These are phyloP conservation scores for Litocranius walleri DNA, from an alignment of 2,113 vertebrate species.

Conservation along the genomic window DNA sequence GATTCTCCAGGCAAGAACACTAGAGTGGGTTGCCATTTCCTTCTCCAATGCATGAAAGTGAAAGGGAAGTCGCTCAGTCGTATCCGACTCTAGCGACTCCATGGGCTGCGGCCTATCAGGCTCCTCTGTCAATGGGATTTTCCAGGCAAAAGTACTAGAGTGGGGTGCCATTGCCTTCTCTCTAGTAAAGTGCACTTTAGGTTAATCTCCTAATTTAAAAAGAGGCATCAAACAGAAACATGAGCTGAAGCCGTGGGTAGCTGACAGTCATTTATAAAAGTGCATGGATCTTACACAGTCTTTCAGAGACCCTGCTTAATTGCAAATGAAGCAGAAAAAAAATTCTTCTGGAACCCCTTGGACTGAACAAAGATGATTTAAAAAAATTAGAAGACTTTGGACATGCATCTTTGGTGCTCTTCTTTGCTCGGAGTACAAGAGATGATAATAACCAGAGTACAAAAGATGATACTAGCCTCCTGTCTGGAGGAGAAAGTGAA, in stretches of 20 bases:
- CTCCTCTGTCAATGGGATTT: too few relatives aligned
- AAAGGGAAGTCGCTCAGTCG: too few relatives aligned
- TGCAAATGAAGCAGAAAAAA: background rate
- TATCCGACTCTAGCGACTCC: too few relatives aligned
- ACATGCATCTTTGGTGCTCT: background rate
- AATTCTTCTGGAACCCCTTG: background rate
- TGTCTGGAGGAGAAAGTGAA: background rate
- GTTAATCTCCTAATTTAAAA: background rate
- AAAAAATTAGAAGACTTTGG: background rate
- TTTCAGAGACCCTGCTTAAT: background rate
- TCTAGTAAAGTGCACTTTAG: background rate
- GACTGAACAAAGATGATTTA: background rate
- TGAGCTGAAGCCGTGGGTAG: background rate
- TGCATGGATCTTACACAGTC: background rate
- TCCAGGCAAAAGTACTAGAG: too few relatives aligned
- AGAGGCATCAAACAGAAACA: background rate
- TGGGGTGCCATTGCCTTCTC: too few relatives aligned
- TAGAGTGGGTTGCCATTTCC: too few relatives aligned
- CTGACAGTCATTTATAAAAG: background rate
- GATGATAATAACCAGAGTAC: background rate
- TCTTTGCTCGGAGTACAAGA: background rate
- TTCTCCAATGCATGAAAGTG: too few relatives aligned
- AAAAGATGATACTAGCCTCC: background rate
- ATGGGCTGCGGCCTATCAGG: too few relatives aligned
- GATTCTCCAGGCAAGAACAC: too few relatives aligned